Percentiles rank a stretch among this genome's conserved stretches.
phyloP scores from a whole-genome alignment of 2,888 invertebrate species.

The Phalera bucephala region DNA sequence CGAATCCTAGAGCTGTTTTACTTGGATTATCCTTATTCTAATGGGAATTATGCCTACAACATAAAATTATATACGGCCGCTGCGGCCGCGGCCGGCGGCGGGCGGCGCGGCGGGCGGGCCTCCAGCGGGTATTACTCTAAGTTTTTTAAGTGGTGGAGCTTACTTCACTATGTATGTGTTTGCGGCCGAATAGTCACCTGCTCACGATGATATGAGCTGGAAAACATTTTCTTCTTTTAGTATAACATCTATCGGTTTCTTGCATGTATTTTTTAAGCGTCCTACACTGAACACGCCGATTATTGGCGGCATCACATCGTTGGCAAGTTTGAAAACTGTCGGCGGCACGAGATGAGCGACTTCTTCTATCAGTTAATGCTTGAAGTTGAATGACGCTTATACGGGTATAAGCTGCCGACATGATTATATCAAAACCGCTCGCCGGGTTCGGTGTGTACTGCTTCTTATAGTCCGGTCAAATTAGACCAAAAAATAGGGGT shows the following conservation, averaged over 20 bases:
- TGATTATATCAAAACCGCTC: too few species aligned
- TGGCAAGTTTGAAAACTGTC: too few species aligned
- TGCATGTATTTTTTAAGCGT: background rate
- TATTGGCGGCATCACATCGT: too few species aligned
- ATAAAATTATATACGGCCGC: slow-evolving; percentile 61
- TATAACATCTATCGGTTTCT: background rate
- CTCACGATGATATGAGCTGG: slow-evolving; percentile 83
- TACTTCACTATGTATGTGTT: slow-evolving; percentile 67
- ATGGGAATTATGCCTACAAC: slow-evolving; percentile 74
- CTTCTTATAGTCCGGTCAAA: too few species aligned
- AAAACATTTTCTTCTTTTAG: slow-evolving; percentile 17
- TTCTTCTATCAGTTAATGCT: too few species aligned
- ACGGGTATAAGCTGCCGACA: too few species aligned
- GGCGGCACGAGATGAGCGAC: too few species aligned
- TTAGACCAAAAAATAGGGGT: too few species aligned
- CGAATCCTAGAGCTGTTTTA: slow-evolving; percentile 56
- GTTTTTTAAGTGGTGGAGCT: slow-evolving; percentile 66
- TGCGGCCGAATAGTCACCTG: slow-evolving; percentile 75
- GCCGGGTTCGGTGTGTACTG: too few species aligned
- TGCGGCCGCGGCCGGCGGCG: background rate
- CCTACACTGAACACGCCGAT: too few species aligned
- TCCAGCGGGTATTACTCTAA: slow-evolving; percentile 53
- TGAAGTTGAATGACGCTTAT: too few species aligned
- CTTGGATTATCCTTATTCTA: slow-evolving; percentile 67
- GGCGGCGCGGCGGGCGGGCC: slow-evolving; percentile 18